Percentiles rank a stretch among this genome's conserved stretches.
phyloP scores from a whole-genome alignment of 2,113 vertebrate genomes.

The Piaya cayana region DNA sequence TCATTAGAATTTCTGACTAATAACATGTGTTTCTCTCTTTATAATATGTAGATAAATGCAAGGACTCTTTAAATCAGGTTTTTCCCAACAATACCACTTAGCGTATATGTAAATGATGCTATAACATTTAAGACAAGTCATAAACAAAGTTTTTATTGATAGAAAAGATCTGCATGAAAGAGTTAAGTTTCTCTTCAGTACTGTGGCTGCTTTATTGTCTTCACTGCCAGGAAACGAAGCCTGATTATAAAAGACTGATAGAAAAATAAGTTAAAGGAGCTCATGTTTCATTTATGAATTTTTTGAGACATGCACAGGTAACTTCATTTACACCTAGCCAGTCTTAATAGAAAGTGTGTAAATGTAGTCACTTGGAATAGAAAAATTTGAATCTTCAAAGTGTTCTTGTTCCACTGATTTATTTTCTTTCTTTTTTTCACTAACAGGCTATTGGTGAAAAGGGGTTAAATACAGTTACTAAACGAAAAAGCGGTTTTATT shows the following conservation, averaged over 20 bases:
- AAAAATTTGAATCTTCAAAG: constrained; percentile 37
- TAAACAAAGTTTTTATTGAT: constrained; percentile 2
- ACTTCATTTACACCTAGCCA: constrained; percentile 3
- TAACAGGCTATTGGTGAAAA: constrained; percentile 67
- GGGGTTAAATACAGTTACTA: constrained; percentile 77
- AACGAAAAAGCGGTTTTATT: constrained; percentile 78
- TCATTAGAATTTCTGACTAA: background rate
- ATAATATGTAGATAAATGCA: background rate
- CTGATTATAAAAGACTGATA: constrained; percentile 40
- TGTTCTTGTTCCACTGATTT: constrained; percentile 28
- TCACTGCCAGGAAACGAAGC: constrained; percentile 66
- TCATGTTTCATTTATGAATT: background rate
- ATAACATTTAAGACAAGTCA: constrained; percentile 10
- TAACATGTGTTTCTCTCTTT: background rate
- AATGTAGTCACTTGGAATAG: constrained; percentile 24
- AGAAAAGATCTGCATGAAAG: constrained; percentile 19
- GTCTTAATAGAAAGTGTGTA: background rate
- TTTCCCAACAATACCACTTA: background rate
- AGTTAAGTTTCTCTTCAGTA: constrained; percentile 35
- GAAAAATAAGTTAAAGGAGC: constrained; percentile 34
- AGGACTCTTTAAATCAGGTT: background rate
- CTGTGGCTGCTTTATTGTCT: constrained; percentile 47
- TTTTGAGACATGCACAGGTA: background rate
- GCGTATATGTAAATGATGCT: constrained; percentile 9
- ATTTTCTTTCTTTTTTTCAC: constrained; percentile 64